Evolutionary conservation across 2,888 invertebrate species (phyloP), one percentile per base, ranked within the genome.

Genomic region (Gasteruption jaculator): DNA sequence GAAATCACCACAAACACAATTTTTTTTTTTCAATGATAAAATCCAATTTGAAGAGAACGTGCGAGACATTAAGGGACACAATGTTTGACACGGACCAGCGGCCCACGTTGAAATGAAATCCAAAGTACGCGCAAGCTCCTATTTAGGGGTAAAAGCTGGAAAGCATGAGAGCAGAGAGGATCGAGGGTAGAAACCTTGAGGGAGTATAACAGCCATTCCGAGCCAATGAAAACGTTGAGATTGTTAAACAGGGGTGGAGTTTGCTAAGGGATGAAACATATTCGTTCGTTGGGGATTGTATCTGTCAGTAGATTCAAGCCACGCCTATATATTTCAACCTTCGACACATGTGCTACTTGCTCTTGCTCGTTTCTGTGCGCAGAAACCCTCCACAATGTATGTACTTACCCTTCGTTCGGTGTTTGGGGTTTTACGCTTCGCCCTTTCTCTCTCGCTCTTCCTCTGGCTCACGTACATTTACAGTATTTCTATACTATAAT

Each of bases 241-340:
- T 46, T 45, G 54, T 57, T 52, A 52, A 54, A 58, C 52, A 62
- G 54, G 63, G 65, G 65, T 63, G 65, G 65, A 65, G 65, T 63
- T 48, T 56, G 48, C 48, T 42, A 51, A 54, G 48, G 65, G 61
- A 63, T 58, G 58, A 65, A 70, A 68, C 70, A 70, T 70, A 70
- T 70, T 70, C 68, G 55, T 55, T 60, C 60, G 66, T 63, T 62
- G 67, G 57, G 57, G 59, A n/a, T n/a, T 51, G 68, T 68, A 68
- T 70, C 70, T 69, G 70, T 56, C 67, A 61, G 57, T 57, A 52
- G 54, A 42, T 53, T 52, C 52, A 62, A 58, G 65, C 70, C 70
- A 68, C 70, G 70, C 70, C 70, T 70, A 69, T 68, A 70, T 69
- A 70, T 70, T 70, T 70, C 63, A 62, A 67, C 58, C 60, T 68